Conservation (phyloP, 1,140 invertebrate genomes). For the Leptinotarsa lineolata region DNA sequence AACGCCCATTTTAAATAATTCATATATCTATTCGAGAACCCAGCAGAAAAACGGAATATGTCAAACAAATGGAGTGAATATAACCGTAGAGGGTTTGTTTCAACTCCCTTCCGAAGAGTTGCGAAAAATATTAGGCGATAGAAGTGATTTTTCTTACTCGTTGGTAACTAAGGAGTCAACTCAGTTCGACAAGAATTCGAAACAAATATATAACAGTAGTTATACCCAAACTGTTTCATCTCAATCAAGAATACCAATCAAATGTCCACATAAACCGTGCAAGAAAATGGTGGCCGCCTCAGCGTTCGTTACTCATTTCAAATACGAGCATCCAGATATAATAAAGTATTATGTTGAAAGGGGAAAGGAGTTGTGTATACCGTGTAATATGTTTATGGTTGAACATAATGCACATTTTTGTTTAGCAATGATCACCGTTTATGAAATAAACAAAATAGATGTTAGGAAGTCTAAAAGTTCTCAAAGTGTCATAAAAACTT, state of each 20-base stretch:
- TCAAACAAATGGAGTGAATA: constrained; percentile 5
- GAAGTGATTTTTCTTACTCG: constrained; percentile 28
- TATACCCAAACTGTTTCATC: constrained; percentile 12
- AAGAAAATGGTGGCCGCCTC: constrained; percentile 50
- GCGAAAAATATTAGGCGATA: constrained; percentile 31
- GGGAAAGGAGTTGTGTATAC: constrained; percentile 41
- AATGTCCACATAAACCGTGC: constrained; percentile 49
- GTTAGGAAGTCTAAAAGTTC: constrained; percentile 33
- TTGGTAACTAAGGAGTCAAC: constrained; percentile 21
- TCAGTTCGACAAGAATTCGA: constrained; percentile 5
- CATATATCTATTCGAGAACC: constrained; percentile 24
- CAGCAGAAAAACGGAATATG: constrained; percentile 17
- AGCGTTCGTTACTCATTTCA: constrained; percentile 49
- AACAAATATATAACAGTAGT: constrained; percentile 9
- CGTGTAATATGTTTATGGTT: constrained; percentile 36
- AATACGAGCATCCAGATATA: constrained; percentile 48
- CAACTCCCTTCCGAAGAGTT: constrained; percentile 38
- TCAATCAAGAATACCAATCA: constrained; percentile 45
- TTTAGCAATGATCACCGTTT: constrained; percentile 46
- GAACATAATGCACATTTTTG: constrained; percentile 42
- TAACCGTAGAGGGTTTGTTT: constrained; percentile 46
- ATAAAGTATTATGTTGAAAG: constrained; percentile 39
- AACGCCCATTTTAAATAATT: constrained; percentile 21
- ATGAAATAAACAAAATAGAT: constrained; percentile 44
- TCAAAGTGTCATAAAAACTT: constrained; percentile 39